phyloP scores from a whole-genome alignment of 2,888 invertebrate genomes.

The Scotopteryx bipunctaria region DNA sequence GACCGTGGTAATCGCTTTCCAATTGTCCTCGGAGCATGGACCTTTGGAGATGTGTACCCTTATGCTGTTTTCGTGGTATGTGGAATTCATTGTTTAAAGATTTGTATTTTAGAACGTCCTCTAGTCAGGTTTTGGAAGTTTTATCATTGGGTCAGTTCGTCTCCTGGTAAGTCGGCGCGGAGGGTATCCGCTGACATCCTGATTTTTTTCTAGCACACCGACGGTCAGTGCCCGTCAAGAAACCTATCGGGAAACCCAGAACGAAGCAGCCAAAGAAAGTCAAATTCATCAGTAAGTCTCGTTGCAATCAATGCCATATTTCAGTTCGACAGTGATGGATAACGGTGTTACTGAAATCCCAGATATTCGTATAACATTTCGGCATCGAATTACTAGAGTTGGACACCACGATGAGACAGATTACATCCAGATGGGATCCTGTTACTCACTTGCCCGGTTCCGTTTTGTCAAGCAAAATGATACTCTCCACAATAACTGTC shows the following conservation, averaged over 20 bases:
- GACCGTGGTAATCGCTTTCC: conserved; percentile 64
- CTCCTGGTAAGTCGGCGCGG: conserved; percentile 43
- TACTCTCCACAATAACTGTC: conserved; percentile 30
- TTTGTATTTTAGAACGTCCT: conserved; percentile 8
- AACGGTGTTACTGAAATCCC: conserved; percentile 2
- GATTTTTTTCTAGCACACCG: conserved; percentile 66
- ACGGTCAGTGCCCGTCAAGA: conserved; percentile 88
- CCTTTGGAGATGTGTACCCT: conserved; percentile 52
- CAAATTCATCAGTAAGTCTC: conserved; percentile 94
- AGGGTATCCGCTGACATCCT: conserved; percentile 47
- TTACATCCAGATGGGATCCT: conserved; percentile 26
- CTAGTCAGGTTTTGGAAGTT: conserved; percentile 5
- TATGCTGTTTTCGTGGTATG: conserved; percentile 39
- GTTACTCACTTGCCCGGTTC: conserved; percentile 27
- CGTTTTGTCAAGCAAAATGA: conserved; percentile 27
- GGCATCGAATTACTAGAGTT: conserved; percentile 13
- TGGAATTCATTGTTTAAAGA: conserved; percentile 21
- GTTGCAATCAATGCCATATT: conserved; percentile 2
- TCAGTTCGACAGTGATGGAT: conserved; percentile 11
- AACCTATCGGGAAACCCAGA: conserved; percentile 90
- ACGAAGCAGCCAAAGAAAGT: conserved; percentile 95
- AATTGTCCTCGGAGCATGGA: conserved; percentile 52
- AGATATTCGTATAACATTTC: conserved; percentile 6
- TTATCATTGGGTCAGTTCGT: conserved; percentile 39
- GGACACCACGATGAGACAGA: conserved; percentile 8